Base-by-base conservation (phyloP, 2,888 invertebrate species). In the Cephalotes varians region DNA sequence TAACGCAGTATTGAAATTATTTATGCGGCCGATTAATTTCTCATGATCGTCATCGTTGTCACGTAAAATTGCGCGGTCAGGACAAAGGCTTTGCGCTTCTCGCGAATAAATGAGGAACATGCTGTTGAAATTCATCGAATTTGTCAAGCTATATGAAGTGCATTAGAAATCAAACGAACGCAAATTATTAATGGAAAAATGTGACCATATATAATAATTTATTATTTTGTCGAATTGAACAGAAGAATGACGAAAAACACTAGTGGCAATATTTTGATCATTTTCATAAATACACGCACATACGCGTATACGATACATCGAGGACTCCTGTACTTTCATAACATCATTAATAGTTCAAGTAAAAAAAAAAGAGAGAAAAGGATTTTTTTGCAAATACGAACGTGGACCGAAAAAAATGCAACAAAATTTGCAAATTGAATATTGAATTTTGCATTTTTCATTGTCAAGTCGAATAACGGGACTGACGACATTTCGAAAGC, bases 1-100 rank as follows among this genome's bases (percentile, higher is more conserved):
- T 79, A 79, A 79, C 44, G 47, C 25, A 79, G 44, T 71, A 79
- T 56, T 44, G 56, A 79, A 77, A 71, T 71, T 79, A 79, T 79
- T 79, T 71, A 71, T 31, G 34, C 44, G 34, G 34, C 71, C 44
- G 77, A 79, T 79, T 79, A 79, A 79, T 79, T 69, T 10, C 34
- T 79, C 56, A 34, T 79, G 56, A 71, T 79, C 56, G 25, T 71
- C 44, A 56, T 44, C 40, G 15, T 40, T 51, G 40, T 40, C 54
- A 28, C 25, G 28, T 58, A 47, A 79, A 79, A 79, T 79, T 79
- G 25, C 25, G 18, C 12, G 71, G 2, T n/a, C 40, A 9, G 5
- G 12, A 79, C 56, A 71, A 79, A 79, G 34, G 34, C 18, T 12
- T 25, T 28, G 60, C 21, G 21, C n/a, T 60, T n/a, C 25, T 54